Evolutionary conservation across 2,113 vertebrate species (phyloP).

Genomic region (Lagenorhynchus albirostris): DNA sequence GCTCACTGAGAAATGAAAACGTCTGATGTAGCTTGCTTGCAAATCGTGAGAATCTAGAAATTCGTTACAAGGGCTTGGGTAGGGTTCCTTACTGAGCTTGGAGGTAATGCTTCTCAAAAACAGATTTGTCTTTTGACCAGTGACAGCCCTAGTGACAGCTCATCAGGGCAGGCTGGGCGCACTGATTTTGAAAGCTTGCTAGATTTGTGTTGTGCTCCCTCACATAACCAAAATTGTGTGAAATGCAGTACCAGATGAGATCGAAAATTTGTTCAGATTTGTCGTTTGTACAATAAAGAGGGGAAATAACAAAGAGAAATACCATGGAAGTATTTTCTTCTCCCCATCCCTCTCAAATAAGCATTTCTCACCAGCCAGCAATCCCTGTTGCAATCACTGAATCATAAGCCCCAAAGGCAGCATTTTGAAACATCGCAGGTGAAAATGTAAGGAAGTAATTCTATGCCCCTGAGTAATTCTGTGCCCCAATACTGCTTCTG

Average conservation of each 20-base stretch:
- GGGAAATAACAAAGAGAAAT: background rate
- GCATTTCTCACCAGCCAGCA: background rate
- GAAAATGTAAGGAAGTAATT: background rate
- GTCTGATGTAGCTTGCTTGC: background rate
- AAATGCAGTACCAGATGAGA: background rate
- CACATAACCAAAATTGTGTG: background rate
- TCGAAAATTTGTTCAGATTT: background rate
- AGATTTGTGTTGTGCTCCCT: background rate
- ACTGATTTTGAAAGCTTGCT: background rate
- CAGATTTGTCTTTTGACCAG: background rate
- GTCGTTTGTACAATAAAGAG: background rate
- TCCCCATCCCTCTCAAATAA: too few species aligned
- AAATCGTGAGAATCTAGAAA: background rate
- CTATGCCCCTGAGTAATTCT: background rate
- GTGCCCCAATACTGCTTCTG: background rate
- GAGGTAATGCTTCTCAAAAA: background rate
- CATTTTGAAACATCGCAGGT: background rate
- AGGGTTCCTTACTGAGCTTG: background rate
- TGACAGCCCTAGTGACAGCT: background rate
- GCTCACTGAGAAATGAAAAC: background rate
- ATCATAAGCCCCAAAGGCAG: background rate
- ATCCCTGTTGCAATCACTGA: background rate
- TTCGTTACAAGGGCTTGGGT: background rate
- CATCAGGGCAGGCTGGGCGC: background rate
- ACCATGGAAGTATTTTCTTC: background rate